Percentiles rank a stretch among this genome's conserved stretches.
phyloP scores from a whole-genome alignment of 2,888 invertebrate genomes.

The Glaucopsyche alexis region DNA sequence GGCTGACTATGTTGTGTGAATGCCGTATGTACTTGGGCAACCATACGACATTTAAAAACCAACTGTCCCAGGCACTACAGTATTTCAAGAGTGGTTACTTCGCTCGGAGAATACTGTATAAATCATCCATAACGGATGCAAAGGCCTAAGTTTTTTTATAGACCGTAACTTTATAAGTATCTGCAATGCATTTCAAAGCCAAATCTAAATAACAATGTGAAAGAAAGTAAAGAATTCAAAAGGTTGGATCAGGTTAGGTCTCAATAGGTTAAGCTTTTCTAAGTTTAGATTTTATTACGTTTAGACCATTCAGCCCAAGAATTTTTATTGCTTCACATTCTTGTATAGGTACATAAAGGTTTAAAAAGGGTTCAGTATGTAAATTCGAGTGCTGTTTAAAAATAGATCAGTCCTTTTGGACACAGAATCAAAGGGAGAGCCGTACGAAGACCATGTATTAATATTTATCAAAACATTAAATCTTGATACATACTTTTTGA shows the following conservation, averaged over 20 bases:
- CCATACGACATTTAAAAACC: too few relatives aligned
- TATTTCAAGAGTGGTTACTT: too few relatives aligned
- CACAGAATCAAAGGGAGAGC: neutral
- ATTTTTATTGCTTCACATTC: neutral
- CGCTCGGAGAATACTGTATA: too few relatives aligned
- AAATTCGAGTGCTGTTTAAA: neutral
- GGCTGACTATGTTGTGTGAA: too few relatives aligned
- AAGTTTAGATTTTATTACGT: neutral
- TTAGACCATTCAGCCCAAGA: neutral
- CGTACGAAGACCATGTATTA: neutral
- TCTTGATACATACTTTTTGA: neutral
- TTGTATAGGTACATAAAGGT: neutral
- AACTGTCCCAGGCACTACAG: too few relatives aligned
- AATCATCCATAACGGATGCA: too few relatives aligned
- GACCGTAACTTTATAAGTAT: too few relatives aligned
- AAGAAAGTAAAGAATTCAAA: neutral
- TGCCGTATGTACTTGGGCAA: too few relatives aligned
- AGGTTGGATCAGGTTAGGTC: neutral
- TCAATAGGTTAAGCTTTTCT: neutral
- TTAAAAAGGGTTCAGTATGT: neutral
- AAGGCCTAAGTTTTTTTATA: too few relatives aligned
- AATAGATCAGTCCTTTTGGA: slow-evolving; percentile 2
- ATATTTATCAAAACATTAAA: neutral
- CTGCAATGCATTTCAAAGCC: neutral
- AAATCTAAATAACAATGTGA: neutral